A percentile compares a stretch with the other conserved stretches of the same genome.
phyloP scores from a whole-genome alignment of 2,888 invertebrate genomes.

The Drosophila quasianomalipes region DNA sequence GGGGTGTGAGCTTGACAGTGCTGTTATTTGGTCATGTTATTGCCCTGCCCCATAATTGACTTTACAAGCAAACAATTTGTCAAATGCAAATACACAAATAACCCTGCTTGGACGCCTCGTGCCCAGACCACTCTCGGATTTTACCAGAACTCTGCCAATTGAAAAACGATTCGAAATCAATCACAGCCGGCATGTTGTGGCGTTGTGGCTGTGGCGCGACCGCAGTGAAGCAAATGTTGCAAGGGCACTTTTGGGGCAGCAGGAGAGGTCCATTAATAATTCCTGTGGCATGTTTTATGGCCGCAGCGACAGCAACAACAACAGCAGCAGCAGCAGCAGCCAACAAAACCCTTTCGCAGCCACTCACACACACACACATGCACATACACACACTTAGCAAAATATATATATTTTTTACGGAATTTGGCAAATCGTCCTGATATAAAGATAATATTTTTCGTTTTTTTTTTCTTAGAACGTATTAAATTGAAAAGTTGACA shows the following conservation, averaged over 20 bases:
- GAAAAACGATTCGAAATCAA: conserved; percentile 81
- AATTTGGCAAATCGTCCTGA: neutral
- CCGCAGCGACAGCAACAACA: conserved; percentile 38
- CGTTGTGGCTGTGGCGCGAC: conserved; percentile 42
- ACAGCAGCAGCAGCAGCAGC: conserved; percentile 26
- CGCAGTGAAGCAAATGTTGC: conserved; percentile 28
- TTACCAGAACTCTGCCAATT: conserved; percentile 63
- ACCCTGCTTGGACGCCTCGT: conserved; percentile 53
- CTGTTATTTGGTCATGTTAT: conserved; percentile 47
- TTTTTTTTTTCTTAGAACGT: neutral
- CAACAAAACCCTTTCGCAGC: conserved; percentile 48
- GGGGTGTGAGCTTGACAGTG: conserved; percentile 16
- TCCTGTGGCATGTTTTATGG: conserved; percentile 78
- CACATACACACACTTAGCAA: neutral
- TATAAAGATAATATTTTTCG: neutral
- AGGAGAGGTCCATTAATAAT: conserved; percentile 75
- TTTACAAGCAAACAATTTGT: conserved; percentile 81
- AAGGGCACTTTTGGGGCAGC: conserved; percentile 36
- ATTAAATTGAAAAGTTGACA: too few species aligned
- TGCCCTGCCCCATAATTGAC: conserved; percentile 68
- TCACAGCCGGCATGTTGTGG: conserved; percentile 62
- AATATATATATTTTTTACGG: neutral
- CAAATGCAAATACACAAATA: conserved; percentile 81
- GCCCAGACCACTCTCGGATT: neutral
- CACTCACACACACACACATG: conserved; percentile 11